Conservation (phyloP, 2,113 vertebrate species). For the Collichthys lucidus region DNA sequence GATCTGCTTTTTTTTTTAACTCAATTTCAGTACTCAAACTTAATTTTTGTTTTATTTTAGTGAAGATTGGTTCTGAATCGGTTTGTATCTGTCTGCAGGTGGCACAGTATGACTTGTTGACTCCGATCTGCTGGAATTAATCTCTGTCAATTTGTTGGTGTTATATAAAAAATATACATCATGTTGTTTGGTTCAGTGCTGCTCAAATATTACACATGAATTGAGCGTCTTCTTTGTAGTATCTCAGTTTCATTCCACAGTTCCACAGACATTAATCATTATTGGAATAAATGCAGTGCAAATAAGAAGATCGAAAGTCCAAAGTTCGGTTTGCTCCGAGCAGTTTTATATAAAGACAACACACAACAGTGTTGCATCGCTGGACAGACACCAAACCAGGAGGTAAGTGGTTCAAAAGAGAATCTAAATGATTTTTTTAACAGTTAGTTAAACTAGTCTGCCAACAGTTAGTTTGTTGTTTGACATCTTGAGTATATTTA, state of each 20-base stretch:
- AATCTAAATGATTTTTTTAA: background rate
- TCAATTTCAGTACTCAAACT: too few species aligned
- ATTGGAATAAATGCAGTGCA: slow-evolving; percentile 34
- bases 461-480: background rate
- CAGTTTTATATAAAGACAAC: slow-evolving; percentile 15
- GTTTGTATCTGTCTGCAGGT: too few species aligned
- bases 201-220: background rate
- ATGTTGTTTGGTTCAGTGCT: too few species aligned
- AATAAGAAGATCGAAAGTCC: slow-evolving; percentile 49
- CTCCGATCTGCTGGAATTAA: too few species aligned
- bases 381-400: slow-evolving; percentile 11
- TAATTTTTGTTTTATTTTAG: too few species aligned
- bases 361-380: background rate
- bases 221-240: too few species aligned
- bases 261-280: slow-evolving; percentile 52
- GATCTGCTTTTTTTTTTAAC: too few species aligned
- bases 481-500: background rate
- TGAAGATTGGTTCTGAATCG: too few species aligned
- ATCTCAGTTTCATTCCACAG: background rate
- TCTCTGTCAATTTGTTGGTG: too few species aligned
- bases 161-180: too few species aligned
- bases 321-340: slow-evolving; percentile 65
- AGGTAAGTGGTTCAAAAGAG: slow-evolving; percentile 40
- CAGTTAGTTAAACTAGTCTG: background rate
- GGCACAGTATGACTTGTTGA: too few species aligned